Conservation (phyloP, 2,797 vertebrate species). For the Dipus sagitta region DNA sequence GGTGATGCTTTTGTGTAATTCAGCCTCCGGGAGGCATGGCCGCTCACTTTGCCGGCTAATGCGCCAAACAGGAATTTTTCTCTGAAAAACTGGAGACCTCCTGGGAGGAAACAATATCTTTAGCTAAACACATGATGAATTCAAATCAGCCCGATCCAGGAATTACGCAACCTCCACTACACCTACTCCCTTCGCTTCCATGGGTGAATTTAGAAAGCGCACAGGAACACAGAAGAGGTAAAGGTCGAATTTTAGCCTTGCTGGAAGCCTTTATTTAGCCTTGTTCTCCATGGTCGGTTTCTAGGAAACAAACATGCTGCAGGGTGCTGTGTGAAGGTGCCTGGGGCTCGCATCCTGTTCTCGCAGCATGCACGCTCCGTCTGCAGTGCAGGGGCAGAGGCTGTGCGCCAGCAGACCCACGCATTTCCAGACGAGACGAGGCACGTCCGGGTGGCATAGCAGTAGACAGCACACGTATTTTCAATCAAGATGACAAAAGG, state of each 20-base stretch:
- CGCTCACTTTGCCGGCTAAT: neutral
- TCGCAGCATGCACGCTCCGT: neutral
- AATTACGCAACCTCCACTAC: constrained; percentile 48
- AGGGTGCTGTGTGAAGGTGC: neutral
- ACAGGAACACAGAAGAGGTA: neutral
- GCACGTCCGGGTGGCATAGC: no score
- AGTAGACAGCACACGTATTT: neutral
- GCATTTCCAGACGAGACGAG: no score
- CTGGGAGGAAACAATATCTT: constrained; percentile 59
- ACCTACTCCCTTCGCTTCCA: constrained; percentile 41
- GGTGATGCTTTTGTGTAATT: neutral
- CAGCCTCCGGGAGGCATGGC: constrained; percentile 22
- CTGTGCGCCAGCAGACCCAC: neutral
- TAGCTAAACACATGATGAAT: constrained; percentile 48
- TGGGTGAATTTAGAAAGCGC: constrained; percentile 60
- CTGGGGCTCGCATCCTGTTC: neutral
- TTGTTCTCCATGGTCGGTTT: constrained; percentile 9
- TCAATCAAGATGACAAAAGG: neutral
- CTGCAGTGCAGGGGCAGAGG: neutral
- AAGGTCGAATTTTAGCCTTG: neutral
- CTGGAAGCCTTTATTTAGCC: neutral
- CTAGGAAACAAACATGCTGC: neutral
- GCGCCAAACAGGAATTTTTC: neutral
- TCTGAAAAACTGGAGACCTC: neutral
- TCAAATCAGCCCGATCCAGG: constrained; percentile 38